Conservation (phyloP, 2,797 vertebrate genomes). For the Hyperoplus immaculatus region DNA sequence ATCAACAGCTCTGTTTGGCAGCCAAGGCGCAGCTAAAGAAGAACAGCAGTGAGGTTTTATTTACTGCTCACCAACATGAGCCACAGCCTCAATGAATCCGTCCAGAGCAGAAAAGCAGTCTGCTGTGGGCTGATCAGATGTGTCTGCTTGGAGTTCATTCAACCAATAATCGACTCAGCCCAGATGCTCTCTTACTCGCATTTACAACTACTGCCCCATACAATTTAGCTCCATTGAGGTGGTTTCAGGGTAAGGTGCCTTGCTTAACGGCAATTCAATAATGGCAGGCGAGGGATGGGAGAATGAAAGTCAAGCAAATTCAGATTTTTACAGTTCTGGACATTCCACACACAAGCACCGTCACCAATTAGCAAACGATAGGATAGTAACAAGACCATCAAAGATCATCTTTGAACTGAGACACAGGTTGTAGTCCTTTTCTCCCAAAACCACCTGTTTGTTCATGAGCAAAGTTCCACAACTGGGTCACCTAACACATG, state of each 20-base stretch:
- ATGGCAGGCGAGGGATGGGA: neutral
- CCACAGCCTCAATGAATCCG: conserved; percentile 36
- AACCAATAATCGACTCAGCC: conserved; percentile 15
- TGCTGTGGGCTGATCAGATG: conserved; percentile 47
- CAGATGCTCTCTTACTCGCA: conserved; percentile 14
- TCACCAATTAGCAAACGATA: neutral
- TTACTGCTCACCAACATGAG: conserved; percentile 48
- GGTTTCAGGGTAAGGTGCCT: conserved; percentile 8
- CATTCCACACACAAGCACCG: neutral
- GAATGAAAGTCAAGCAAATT: neutral
- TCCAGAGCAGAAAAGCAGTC: conserved; percentile 15
- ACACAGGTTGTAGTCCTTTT: neutral
- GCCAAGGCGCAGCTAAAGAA: conserved; percentile 18
- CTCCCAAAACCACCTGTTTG: neutral
- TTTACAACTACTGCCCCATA: conserved; percentile 3
- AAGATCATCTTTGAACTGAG: neutral
- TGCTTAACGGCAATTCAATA: conserved; percentile 3
- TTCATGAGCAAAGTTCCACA: neutral
- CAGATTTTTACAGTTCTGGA: neutral
- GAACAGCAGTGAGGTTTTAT: conserved; percentile 44
- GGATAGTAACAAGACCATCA: neutral
- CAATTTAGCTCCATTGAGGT: neutral
- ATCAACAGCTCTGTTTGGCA: conserved; percentile 29
- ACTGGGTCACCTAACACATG: neutral
- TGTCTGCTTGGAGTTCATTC: conserved; percentile 42